Conservation (phyloP, 1,140 invertebrate species). For the Rhyzopertha dominica region DNA sequence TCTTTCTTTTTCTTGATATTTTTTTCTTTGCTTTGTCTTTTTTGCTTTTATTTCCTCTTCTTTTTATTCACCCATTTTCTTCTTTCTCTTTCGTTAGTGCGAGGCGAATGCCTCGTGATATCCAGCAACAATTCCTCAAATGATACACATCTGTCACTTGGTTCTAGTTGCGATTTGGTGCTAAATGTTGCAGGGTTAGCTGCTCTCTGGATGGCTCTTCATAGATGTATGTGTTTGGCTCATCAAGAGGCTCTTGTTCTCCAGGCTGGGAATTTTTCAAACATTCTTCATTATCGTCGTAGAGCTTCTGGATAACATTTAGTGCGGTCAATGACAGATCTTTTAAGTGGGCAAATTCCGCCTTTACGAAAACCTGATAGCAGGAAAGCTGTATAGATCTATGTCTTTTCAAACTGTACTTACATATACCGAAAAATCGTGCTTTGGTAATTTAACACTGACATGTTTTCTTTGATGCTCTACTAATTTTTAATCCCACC, state of each 20-base stretch:
- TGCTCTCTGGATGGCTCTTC: not conserved
- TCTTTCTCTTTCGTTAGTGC: constrained; percentile 12
- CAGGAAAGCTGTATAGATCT: not conserved
- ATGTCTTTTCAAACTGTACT: constrained; percentile 5
- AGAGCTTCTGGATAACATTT: constrained; percentile 9
- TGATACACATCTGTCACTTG: constrained; percentile 1
- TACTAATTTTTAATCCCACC: constrained; percentile 8
- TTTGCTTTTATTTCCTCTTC: too few relatives aligned
- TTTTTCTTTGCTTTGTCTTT: too few relatives aligned
- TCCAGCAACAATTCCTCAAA: too few relatives aligned
- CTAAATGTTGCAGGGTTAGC: not conserved
- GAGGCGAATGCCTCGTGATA: too few relatives aligned
- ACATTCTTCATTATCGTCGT: constrained; percentile 4
- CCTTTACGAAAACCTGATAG: not conserved
- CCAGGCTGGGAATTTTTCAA: not conserved
- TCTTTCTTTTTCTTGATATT: too few relatives aligned
- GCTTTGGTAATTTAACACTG: constrained; percentile 7
- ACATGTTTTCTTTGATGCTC: constrained; percentile 12
- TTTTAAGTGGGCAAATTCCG: too few relatives aligned
- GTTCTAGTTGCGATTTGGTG: constrained; percentile 9
- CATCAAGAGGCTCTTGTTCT: not conserved
- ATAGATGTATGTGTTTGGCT: not conserved
- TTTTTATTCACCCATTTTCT: constrained; percentile 6
- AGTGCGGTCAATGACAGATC: too few relatives aligned
- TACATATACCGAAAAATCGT: constrained; percentile 5